Conservation (phyloP, 2,113 vertebrate species). For the Pseudorectes ferrugineus region DNA sequence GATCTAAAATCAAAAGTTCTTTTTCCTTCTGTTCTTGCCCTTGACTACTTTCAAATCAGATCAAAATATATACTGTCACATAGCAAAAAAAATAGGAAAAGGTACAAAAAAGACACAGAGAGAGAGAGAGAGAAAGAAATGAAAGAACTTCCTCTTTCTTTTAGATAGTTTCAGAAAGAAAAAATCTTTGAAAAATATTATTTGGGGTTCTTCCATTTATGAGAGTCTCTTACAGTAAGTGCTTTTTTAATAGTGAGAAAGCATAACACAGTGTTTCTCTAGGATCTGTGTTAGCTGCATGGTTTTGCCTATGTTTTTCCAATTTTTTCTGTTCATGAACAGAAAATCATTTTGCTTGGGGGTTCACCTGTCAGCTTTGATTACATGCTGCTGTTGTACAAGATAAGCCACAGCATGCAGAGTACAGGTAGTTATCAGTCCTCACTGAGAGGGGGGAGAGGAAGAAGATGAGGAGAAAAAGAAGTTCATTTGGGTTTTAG, state of each 20-base stretch:
- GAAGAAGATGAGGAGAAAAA: not conserved
- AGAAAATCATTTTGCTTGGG: not conserved
- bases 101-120: not conserved
- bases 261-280: not conserved
- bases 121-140: not conserved
- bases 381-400: not conserved
- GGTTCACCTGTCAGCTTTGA: not conserved
- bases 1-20: slow-evolving; percentile 33
- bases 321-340: not conserved
- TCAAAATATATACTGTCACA: not conserved
- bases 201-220: not conserved
- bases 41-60: slow-evolving; percentile 18
- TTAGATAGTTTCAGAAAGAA: not conserved
- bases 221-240: not conserved
- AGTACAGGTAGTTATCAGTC: not conserved
- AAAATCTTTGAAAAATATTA: not conserved
- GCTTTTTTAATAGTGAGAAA: not conserved
- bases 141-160: not conserved
- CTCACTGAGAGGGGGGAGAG: not conserved
- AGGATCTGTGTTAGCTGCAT: not conserved
- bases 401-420: not conserved
- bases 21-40: slow-evolving; percentile 15
- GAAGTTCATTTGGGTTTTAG: not conserved
- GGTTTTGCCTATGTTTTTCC: not conserved
- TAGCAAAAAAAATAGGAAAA: not conserved